Evolutionary conservation across 2,888 invertebrate genomes (phyloP).

Genomic region (Galeopsomyia nigrocyanea): DNA sequence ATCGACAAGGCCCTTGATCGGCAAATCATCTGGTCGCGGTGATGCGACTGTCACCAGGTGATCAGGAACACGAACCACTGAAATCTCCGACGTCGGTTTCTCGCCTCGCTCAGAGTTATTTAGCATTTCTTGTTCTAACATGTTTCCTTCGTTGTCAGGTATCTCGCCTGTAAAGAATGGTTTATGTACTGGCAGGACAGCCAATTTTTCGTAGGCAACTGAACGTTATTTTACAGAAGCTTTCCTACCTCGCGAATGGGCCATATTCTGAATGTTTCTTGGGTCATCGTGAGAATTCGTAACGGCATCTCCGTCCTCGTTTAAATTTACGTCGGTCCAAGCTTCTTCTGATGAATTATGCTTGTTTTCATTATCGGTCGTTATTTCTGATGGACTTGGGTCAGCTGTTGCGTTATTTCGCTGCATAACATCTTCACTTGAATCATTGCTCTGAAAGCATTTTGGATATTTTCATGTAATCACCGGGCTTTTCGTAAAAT

Average conservation of each 20-base stretch:
- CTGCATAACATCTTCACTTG: constrained; percentile 78
- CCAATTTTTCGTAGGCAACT: background rate
- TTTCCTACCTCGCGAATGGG: constrained; percentile 69
- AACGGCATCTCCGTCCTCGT: constrained; percentile 80
- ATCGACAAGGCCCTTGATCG: constrained; percentile 77
- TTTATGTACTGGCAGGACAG: background rate
- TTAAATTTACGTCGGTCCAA: constrained; percentile 93
- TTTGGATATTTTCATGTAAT: background rate
- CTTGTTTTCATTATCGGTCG: constrained; percentile 67
- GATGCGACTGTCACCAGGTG: constrained; percentile 70
- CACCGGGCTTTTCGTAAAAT: too few species aligned
- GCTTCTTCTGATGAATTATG: constrained; percentile 79
- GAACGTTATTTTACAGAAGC: background rate
- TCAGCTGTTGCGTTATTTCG: constrained; percentile 65
- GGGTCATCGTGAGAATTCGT: constrained; percentile 70
- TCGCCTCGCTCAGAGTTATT: constrained; percentile 75
- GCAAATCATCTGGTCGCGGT: constrained; percentile 79
- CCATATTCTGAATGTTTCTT: constrained; percentile 73
- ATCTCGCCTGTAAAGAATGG: constrained; percentile 24
- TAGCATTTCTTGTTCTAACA: constrained; percentile 66
- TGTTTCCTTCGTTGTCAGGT: constrained; percentile 78
- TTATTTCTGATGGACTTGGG: constrained; percentile 66
- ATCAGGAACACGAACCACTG: constrained; percentile 78
- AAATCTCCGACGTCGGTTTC: constrained; percentile 80
- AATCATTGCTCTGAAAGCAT: constrained; percentile 83